Conservation (phyloP, 2,113 vertebrate genomes). For the Otis tarda region DNA sequence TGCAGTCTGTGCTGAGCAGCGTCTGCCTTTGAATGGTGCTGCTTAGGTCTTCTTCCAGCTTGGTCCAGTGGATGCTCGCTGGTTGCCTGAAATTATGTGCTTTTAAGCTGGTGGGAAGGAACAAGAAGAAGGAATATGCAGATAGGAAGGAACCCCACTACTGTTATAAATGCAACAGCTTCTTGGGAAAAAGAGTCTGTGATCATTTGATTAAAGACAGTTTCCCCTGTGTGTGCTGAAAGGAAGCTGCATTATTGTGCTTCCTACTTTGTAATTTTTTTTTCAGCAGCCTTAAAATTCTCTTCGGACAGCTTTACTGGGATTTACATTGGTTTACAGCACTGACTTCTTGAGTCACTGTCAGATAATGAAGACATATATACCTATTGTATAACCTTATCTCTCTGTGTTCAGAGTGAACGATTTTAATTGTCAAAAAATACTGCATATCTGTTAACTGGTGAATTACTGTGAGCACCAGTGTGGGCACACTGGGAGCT, state of each 20-base stretch:
- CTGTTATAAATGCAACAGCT: neutral
- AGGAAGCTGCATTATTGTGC: neutral
- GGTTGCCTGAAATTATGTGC: neutral
- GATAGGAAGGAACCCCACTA: neutral
- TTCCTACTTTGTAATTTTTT: neutral
- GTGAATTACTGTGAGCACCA: neutral
- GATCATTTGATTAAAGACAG: neutral
- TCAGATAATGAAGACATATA: neutral
- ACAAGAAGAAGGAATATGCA: accelerated
- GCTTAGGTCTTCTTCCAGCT: neutral
- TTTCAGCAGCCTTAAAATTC: neutral
- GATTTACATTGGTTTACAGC: neutral
- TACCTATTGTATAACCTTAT: neutral
- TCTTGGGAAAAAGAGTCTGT: neutral
- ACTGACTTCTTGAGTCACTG: neutral
- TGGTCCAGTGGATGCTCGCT: accelerated
- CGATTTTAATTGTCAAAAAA: neutral
- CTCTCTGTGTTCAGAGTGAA: neutral
- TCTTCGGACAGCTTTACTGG: neutral
- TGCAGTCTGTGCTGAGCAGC: neutral
- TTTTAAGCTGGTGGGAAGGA: neutral
- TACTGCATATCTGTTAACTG: neutral
- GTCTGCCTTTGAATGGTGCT: neutral
- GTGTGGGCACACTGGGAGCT: neutral
- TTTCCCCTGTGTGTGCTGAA: neutral